Base-by-base conservation (phyloP, 2,888 invertebrate genomes). In the Aphidoletes aphidimyza region DNA sequence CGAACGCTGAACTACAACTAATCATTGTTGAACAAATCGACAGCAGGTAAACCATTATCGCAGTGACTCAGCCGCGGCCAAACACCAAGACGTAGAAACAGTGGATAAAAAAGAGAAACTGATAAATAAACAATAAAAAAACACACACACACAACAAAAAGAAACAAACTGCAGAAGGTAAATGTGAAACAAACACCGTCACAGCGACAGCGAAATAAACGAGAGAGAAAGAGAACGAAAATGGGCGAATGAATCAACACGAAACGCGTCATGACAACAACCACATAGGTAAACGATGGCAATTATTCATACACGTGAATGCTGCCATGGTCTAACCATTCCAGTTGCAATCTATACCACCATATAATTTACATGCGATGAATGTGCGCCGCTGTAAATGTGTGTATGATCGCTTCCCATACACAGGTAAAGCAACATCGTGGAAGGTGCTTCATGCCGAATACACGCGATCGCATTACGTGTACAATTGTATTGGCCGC, bases 1-100 rank as follows among this genome's bases (percentile, higher is more conserved):
- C 69, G 69, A 69, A 69, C 17, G 69, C 69, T 34, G 69, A 69
- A 69, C 69, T 69, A 69, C 69, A 69, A 69, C 69, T 69, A 69
- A 69, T 69, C 69, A 69, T 69, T 69, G 69, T 69, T 69, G 30
- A 30, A 69, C 69, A 69, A 69, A 69, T 9, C 30, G 30, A 69
- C 69, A 14, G 69, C 69, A 69, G 69, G 69, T 69, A 69, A 69
- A 69, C 34, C 30, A 69, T 69, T 69, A 69, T 30, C 69, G 30
- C 11, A 2, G 69, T 69, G 69, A 69, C 69, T 69, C 69, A 69
- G 30, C 3, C 54, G 26, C n/a, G 54, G 2, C 54, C 2, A 26
- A n/a, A 54, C 54, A n/a, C n/a, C n/a, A n/a, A n/a, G 30, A 30
- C 26, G n/a, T 34, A n/a, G 30, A 54, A 26, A n/a, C 2, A 26